Base-by-base conservation (phyloP, 2,797 vertebrate genomes). In the Brachymystax lenok region DNA sequence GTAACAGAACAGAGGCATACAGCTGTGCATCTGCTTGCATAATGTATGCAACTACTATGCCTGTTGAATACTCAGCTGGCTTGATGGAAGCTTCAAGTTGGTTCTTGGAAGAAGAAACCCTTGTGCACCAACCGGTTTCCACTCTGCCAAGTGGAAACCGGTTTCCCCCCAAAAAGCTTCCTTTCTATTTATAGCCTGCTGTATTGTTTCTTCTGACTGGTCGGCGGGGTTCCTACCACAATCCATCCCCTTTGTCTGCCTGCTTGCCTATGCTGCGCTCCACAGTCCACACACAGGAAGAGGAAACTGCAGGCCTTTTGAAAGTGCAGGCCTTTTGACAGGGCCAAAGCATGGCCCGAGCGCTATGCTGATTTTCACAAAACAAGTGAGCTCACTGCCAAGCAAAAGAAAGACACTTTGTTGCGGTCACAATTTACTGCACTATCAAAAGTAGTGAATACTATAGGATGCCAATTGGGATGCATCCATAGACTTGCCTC, bases 81-180 rank as follows among this genome's bases (percentile, higher is more conserved):
- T 74, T 35, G 7, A 24, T 74, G 81, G 16, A 52, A 52, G 79
- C 74, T 74, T 78, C 84, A 74, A 78, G 33, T 10, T 21, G 70
- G 73, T 80, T 85, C 54, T 76, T 72, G 71, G 79, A 82, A 85
- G 80, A 82, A 70, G 75, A 82, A 70, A 74, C 52, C 74, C 73
- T 78, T 83, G 78, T 30, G 17, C 40, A 24, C 50, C 78, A 76
- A 73, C 19, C 27, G n/a, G 6, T 84, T 77, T 78, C 76, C 71
- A 80, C 64, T 68, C 40, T 71, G 61, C 54, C 75, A 74, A 35
- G 33, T 35, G 33, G 33, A 35, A 35, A 35, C 27, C 76, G 79
- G 3, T 56, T 28, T 33, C 66, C 66, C 66, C n/a, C 40, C 1
- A 79, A 79, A 72, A 68, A 72, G 14, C 16, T 21, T 76, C 54